Conservation (phyloP, 2,888 invertebrate species). For the Bursaphelenchus okinawaensis region DNA sequence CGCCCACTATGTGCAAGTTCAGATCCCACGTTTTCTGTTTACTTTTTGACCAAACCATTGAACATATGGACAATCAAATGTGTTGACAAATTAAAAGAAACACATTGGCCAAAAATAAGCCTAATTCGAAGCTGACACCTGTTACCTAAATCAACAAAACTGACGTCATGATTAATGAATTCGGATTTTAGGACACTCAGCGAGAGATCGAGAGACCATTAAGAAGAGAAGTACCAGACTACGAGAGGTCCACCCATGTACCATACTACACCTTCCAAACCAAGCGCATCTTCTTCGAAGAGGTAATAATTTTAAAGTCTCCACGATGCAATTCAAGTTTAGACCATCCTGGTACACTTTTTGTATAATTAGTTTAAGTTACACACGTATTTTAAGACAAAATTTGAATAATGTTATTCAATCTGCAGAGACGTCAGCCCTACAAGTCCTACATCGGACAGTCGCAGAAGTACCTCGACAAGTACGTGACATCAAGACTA, state of each 20-base stretch:
- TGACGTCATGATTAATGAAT: no score
- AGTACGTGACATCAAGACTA: slow-evolving; percentile 49
- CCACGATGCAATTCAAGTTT: not conserved
- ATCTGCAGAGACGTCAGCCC: slow-evolving; percentile 30
- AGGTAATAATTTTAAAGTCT: slow-evolving; percentile 29
- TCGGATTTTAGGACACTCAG: slow-evolving; percentile 42
- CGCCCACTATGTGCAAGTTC: no score
- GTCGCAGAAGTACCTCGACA: slow-evolving; percentile 52
- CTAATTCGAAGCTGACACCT: no score
- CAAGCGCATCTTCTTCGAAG: slow-evolving; percentile 52
- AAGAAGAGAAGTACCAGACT: slow-evolving; percentile 5
- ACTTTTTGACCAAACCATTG: no score
- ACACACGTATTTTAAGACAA: no score
- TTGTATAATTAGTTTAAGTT: no score
- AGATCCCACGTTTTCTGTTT: no score
- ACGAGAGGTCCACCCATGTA: slow-evolving; percentile 40
- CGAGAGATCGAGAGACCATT: slow-evolving; percentile 38
- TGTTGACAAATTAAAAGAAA: no score
- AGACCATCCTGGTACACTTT: slow-evolving; percentile 14
- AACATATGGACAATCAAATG: no score
- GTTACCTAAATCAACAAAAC: no score
- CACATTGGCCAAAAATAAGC: no score
- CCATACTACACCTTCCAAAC: slow-evolving; percentile 56
- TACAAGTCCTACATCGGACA: slow-evolving; percentile 44
- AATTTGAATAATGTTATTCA: slow-evolving; percentile 1